phyloP scores from a whole-genome alignment of 2,888 invertebrate species.

The Urechis unicinctus region DNA sequence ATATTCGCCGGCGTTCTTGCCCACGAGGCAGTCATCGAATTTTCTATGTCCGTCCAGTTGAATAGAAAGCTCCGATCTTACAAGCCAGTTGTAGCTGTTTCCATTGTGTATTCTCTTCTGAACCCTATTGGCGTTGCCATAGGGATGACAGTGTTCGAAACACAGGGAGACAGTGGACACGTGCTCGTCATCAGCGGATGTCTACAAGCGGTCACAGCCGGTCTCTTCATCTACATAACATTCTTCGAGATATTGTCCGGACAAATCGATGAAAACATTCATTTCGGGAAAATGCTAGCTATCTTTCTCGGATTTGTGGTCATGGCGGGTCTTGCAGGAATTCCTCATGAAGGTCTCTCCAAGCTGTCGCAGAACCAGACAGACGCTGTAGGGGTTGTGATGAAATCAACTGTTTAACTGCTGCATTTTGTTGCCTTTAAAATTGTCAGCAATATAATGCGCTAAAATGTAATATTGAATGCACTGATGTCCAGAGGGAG shows the following conservation, averaged over 20 bases:
- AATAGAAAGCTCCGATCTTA: background rate
- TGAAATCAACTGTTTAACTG: too few relatives aligned
- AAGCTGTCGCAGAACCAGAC: too few relatives aligned
- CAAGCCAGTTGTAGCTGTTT: slow-evolving; percentile 4
- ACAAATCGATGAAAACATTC: slow-evolving; percentile 7
- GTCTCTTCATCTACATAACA: slow-evolving; percentile 13
- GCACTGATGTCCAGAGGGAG: too few relatives aligned
- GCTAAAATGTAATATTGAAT: too few relatives aligned
- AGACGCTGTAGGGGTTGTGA: too few relatives aligned
- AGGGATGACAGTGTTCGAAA: slow-evolving; percentile 9
- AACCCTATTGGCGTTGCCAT: slow-evolving; percentile 12
- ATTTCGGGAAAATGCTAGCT: slow-evolving; percentile 9
- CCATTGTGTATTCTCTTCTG: slow-evolving; percentile 11
- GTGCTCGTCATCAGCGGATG: slow-evolving; percentile 9
- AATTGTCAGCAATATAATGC: too few relatives aligned
- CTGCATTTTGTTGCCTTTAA: too few relatives aligned
- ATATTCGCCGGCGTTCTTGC: slow-evolving; percentile 14
- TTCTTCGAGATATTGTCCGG: slow-evolving; percentile 13
- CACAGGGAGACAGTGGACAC: background rate
- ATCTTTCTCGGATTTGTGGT: slow-evolving; percentile 9
- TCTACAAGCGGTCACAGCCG: slow-evolving; percentile 10
- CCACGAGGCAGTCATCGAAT: slow-evolving; percentile 15
- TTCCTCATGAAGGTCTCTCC: too few relatives aligned
- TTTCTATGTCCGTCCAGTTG: slow-evolving; percentile 14
- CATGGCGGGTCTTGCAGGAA: slow-evolving; percentile 4